Conservation (phyloP, 2,113 vertebrate species). For the Corydoras maculifer region DNA sequence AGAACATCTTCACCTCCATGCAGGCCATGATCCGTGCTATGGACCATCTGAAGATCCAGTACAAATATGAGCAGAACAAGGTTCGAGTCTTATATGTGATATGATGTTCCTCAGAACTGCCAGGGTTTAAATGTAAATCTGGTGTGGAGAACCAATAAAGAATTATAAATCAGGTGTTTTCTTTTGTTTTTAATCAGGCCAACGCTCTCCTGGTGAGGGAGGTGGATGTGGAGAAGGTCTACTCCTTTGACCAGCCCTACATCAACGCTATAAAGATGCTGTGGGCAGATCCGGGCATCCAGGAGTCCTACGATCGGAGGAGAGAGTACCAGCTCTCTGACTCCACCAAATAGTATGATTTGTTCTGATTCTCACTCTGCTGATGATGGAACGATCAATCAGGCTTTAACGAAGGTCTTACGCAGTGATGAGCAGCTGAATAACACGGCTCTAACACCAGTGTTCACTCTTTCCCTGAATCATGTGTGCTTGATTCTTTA, state of each 20-base stretch:
- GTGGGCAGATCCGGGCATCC: constrained; percentile 77
- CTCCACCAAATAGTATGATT: constrained; percentile 71
- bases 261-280: constrained; percentile 67
- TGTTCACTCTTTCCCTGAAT: too few species aligned
- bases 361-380: background rate
- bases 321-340: constrained; percentile 84
- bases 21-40: constrained; percentile 78
- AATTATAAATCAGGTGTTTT: background rate
- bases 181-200: constrained; percentile 54
- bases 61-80: constrained; percentile 71
- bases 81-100: constrained; percentile 56
- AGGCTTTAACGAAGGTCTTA: too few species aligned
- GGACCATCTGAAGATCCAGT: constrained; percentile 76
- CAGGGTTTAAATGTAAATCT: background rate
- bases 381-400: background rate
- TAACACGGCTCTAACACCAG: too few species aligned
- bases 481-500: too few species aligned
- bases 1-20: constrained; percentile 82
- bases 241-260: constrained; percentile 60
- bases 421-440: too few species aligned
- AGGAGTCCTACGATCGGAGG: constrained; percentile 76
- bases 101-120: background rate
- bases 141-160: background rate
- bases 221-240: constrained; percentile 78
- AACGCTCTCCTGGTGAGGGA: constrained; percentile 74